Conservation (phyloP, 2,113 vertebrate species). For the Benitochromis conjunctus region DNA sequence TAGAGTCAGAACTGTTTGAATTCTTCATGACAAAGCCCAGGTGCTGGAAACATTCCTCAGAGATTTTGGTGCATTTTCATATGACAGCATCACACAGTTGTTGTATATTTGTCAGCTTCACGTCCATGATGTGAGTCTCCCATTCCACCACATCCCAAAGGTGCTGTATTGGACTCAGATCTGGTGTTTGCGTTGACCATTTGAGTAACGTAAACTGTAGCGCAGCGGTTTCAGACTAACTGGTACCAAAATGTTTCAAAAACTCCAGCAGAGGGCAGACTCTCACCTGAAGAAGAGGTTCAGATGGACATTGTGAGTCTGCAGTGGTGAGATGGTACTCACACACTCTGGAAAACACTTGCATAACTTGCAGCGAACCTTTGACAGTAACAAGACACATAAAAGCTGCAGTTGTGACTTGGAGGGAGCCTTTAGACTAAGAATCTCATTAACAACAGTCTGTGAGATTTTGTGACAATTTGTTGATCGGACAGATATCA, state of each 20-base stretch:
- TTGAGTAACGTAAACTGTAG: background rate
- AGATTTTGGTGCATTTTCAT: background rate
- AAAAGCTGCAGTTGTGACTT: accelerated
- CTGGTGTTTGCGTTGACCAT: background rate
- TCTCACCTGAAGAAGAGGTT: background rate
- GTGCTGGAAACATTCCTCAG: background rate
- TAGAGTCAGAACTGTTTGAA: background rate
- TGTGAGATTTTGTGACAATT: background rate
- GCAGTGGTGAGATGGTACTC: background rate
- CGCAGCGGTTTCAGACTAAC: background rate
- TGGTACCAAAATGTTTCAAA: background rate
- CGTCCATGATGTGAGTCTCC: background rate
- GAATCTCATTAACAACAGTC: background rate
- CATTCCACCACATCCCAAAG: background rate
- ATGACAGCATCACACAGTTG: background rate
- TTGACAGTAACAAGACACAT: accelerated
- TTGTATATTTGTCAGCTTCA: background rate
- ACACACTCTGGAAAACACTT: background rate
- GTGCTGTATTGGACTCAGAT: background rate
- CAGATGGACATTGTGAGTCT: background rate
- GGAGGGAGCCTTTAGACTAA: background rate
- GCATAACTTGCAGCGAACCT: background rate
- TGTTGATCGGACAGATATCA: background rate
- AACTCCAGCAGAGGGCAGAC: slow-evolving; percentile 45
- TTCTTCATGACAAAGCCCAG: background rate